phyloP scores from a whole-genome alignment of 92 coral and sea anemone species.

The Zoanthus solanderi region DNA sequence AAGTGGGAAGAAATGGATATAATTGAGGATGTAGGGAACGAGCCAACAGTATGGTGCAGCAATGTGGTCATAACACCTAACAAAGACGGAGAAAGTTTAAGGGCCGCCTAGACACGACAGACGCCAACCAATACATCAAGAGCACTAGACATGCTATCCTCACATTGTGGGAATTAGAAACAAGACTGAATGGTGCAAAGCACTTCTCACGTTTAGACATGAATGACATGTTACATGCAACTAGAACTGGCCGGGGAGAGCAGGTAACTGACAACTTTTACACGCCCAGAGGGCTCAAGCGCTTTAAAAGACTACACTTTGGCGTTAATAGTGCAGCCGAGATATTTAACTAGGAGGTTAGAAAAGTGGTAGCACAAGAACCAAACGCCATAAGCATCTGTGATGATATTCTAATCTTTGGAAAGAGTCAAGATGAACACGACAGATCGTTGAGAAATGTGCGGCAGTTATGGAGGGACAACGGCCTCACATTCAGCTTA shows the following conservation, averaged over 20 bases:
- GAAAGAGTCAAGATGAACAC: background rate
- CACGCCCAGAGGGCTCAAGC: constrained; percentile 40
- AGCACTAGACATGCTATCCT: constrained; percentile 61
- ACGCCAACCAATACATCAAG: constrained; percentile 27
- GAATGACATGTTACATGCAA: constrained; percentile 59
- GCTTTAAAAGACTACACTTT: constrained; percentile 41
- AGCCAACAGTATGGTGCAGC: too few relatives aligned
- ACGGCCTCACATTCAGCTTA: background rate
- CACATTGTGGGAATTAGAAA: background rate
- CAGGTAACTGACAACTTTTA: constrained; percentile 8
- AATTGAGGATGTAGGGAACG: too few relatives aligned
- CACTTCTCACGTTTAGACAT: constrained; percentile 60
- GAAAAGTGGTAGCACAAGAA: constrained; percentile 35
- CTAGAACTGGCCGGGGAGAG: constrained; percentile 24
- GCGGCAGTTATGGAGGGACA: background rate
- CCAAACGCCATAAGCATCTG: constrained; percentile 44
- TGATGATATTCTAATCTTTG: too few relatives aligned
- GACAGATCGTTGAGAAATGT: too few relatives aligned
- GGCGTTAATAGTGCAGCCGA: background rate
- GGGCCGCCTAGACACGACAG: too few relatives aligned
- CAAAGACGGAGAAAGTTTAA: too few relatives aligned
- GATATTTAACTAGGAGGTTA: constrained; percentile 39
- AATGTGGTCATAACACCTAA: too few relatives aligned
- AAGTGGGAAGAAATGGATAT: too few relatives aligned
- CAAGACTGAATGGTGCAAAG: constrained; percentile 58